Conservation (phyloP, 1,140 invertebrate genomes). For the Euborellia annulipes region DNA sequence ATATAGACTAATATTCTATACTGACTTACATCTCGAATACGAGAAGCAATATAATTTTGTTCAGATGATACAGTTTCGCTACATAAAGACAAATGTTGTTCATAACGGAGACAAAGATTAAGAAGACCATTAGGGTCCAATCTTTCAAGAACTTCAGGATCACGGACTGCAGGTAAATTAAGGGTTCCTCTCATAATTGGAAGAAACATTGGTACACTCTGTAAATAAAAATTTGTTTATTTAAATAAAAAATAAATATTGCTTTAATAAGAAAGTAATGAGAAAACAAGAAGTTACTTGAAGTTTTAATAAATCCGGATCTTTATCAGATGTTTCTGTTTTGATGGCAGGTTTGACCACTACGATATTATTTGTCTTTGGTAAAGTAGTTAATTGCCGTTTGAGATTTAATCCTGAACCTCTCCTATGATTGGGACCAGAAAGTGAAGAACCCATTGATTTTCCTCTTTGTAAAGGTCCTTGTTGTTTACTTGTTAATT, state of each 20-base stretch:
- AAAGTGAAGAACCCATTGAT: conserved; percentile 20
- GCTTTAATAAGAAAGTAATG: neutral
- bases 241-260: conserved; percentile 4
- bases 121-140: conserved; percentile 46
- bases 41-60: conserved; percentile 49
- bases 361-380: conserved; percentile 44
- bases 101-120: conserved; percentile 37
- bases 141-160: conserved; percentile 76
- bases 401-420: conserved; percentile 2
- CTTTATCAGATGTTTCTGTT: conserved; percentile 46
- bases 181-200: conserved; percentile 82
- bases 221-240: conserved; percentile 17
- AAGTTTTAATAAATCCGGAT: conserved; percentile 63
- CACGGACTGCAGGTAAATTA: conserved; percentile 67
- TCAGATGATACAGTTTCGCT: conserved; percentile 54
- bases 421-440: neutral
- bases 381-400: conserved; percentile 1
- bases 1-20: too few species aligned
- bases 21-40: conserved; percentile 53
- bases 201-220: conserved; percentile 78
- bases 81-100: conserved; percentile 38
- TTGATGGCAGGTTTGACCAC: conserved; percentile 60
- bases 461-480: conserved; percentile 28
- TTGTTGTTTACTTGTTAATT: conserved; percentile 44
- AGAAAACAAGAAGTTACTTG: conserved; percentile 29